Evolutionary conservation across 2,888 invertebrate species (phyloP), one percentile per base, ranked within the genome.

Genomic region (Latrodectus hesperus): DNA sequence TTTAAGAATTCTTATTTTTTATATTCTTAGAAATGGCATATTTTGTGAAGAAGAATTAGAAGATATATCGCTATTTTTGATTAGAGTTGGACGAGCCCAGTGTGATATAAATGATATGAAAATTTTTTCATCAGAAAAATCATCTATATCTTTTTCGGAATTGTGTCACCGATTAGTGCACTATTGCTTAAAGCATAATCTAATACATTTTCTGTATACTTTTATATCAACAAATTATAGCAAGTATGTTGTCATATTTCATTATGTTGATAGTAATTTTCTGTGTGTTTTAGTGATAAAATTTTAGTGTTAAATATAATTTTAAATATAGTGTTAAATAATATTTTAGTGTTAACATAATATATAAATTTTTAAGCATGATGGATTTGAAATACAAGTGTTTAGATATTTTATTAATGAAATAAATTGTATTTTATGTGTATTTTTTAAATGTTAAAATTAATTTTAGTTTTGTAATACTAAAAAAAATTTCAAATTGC

Each of bases 1-100:
- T 38, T 38, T 38, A 38, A 38, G 38, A 38, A 4, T 6, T 17
- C 9, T 64, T 72, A 38, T 78, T 22, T 11, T 53, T 60, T 53
- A 70, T 53, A 60, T 55, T 84, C 55, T 51, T 17, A 88, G 88
- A 26, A 60, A 77, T 77, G 88, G 88, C 22, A 75, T 88, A 38
- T 88, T 89, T 77, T 88, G 88, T 64, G 84, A 89, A 71, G 88
- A 84, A 71, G 89, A 88, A 67, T 55, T 84, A 17, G 88, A 87
- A 70, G 81, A 89, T 26, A 64, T 88, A n/a, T 65, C 84, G 14
- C 55, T 73, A 12, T 68, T 89, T 38, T 51, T 89, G 11, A 53
- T 60, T n/a, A 73, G 89, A 9, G 55, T 84, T 67, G 88, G 84
- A n/a, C 67, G 65, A n/a, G 64, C 81, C 12, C 75, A 84, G 10